Conservation (phyloP, 2,797 vertebrate genomes). For the Platyrinchus mystaceus region DNA sequence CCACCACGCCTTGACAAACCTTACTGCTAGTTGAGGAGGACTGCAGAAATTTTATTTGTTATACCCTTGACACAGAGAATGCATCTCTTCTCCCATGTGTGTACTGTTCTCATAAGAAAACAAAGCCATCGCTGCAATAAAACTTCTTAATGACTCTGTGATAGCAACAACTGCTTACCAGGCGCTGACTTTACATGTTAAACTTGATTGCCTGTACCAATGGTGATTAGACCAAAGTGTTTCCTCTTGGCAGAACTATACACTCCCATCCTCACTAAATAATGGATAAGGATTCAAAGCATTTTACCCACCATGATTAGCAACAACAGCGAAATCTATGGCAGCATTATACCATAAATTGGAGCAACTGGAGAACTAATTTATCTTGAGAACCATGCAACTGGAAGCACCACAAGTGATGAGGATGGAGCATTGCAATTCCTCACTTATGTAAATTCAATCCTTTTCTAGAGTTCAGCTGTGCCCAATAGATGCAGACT, state of each 20-base stretch:
- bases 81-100: not conserved
- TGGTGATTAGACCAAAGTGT: not conserved
- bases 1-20: not conserved
- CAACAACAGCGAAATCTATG: not conserved
- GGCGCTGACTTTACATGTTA: not conserved
- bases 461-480: not conserved
- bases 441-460: not conserved
- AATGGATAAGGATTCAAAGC: not conserved
- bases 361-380: not conserved
- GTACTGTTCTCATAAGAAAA: not conserved
- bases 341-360: not conserved
- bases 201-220: not conserved
- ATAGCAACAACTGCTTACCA: not conserved
- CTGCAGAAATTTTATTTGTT: not conserved
- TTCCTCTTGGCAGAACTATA: not conserved
- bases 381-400: not conserved
- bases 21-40: not conserved
- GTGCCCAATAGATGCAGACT: not conserved
- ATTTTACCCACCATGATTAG: not conserved
- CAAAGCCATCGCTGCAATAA: not conserved
- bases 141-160: not conserved
- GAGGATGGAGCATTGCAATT: not conserved
- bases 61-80: not conserved
- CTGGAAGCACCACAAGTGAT: not conserved
- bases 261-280: not conserved